Evolutionary conservation across 1,140 invertebrate genomes (phyloP), one percentile per base, ranked within the genome.

Genomic region (Varroa destructor): DNA sequence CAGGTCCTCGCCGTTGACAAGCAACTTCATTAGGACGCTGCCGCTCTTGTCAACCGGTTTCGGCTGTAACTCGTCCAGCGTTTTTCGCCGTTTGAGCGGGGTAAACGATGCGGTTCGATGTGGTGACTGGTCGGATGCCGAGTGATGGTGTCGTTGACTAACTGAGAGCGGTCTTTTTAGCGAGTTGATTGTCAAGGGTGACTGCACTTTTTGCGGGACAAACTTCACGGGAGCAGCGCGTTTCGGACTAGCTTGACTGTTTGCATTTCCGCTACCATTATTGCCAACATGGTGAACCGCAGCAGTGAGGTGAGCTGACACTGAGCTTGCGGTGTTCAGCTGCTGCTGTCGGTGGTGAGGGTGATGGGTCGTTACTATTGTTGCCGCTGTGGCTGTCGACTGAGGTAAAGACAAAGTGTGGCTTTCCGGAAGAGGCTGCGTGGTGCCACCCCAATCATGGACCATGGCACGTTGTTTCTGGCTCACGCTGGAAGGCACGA

Each of bases 1-100:
- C 79, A 91, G 87, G 81, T 93, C 90, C 82, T 89, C 89, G 77
- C 90, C 90, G 83, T 89, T 91, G 79, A 91, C 88, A 80, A 93
- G 83, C 72, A 93, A 84, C 82, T 93, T 93, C 87, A 91, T 90
- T 74, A 93, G 84, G 76, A 93, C 90, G 80, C 87, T 89, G 75
- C 85, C 86, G 42, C 8, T 67, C 61, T 67, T 67, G 40, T 67
- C 61, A 37, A 67, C 61, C 61, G 61, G 61, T 40, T 67, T 67
- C 61, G 61, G 61, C 46, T 67, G 61, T 37, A 67, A 37, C 61
- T 67, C 61, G 37, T 67, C 61, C 12, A 67, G 14, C 3, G 61
- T 67, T 67, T 67, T 67, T 37, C 61, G 61, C 40, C 61, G 61
- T 40, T 67, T 67, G 61, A 67, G 40, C 61, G 61, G 61, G 3